These are phyloP conservation scores for Plotosus lineatus DNA, from an alignment of 2,113 vertebrate species.

Conservation along the genomic window DNA sequence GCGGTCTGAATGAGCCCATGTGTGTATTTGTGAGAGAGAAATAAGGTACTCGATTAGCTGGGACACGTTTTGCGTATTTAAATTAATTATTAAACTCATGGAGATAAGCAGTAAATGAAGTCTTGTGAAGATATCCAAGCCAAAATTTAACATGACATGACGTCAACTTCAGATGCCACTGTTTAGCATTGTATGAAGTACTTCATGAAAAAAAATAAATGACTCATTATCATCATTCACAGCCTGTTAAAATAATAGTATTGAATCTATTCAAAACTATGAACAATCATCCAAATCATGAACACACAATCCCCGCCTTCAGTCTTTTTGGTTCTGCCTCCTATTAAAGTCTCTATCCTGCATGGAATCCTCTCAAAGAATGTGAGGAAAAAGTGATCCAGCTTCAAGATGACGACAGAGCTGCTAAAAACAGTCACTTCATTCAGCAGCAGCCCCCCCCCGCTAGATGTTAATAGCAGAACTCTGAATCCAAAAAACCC, in stretches of 20 bases:
- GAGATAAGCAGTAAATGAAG: no score
- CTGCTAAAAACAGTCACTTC: not conserved
- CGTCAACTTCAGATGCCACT: not conserved
- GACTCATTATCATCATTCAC: not conserved
- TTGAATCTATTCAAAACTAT: no score
- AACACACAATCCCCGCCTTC: not conserved
- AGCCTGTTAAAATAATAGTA: not conserved
- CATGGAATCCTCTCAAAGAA: not conserved
- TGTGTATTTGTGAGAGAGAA: conserved; percentile 10
- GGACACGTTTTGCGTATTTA: not conserved
- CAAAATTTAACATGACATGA: no score
- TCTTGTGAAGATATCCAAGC: no score
- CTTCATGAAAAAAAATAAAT: not conserved
- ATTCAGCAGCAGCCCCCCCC: not conserved
- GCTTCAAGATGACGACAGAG: not conserved
- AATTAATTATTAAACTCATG: no score
- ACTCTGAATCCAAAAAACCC: not conserved
- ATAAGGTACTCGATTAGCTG: not conserved
- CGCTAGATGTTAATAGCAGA: not conserved
- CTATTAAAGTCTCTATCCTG: not conserved
- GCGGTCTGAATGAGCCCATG: conserved; percentile 13
- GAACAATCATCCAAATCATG: not conserved
- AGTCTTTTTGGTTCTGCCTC: not conserved
- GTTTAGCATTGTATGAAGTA: not conserved
- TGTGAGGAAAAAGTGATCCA: not conserved